Evolutionary conservation across 2,797 vertebrate genomes (phyloP), one percentile per base, ranked within the genome.

Genomic region (Chaenodraco wilsoni): DNA sequence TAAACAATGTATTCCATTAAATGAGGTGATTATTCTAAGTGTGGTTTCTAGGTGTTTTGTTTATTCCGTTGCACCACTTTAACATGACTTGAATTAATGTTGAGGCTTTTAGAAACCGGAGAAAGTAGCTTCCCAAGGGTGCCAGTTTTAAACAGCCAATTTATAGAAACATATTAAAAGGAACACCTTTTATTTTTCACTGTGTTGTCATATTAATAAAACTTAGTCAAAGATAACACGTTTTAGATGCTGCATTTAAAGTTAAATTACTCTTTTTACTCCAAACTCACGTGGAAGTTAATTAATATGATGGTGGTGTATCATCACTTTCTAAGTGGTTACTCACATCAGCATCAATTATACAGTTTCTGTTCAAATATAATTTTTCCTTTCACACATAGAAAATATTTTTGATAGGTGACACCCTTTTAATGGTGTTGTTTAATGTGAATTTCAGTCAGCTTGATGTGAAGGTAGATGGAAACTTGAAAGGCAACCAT

Each of bases 51-150:
- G 48, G 76, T 75, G 70, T 84, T 21, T 16, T 23, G 33, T 76
- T 80, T 74, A 48, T 69, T 60, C 14, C 60, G 58, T 31, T 69
- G 56, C 13, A 52, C 40, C 56, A 31, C 46, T 37, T 57, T 74
- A 86, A 74, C 74, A 76, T 60, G 54, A 84, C 74, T 79, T 37
- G 58, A 83, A 87, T 88, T 84, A 87, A 86, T 88, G 56, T 66
- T 5, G 11, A 59, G 52, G 65, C 51, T 71, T 69, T 74, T 49
- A 59, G 66, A 71, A 81, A 49, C 33, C 19, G 59, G 58, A 73
- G 72, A 72, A 78, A 55, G 62, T 6, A 74, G 61, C 21, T 13
- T 88, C 87, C 85, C 87, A 51, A 11, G 82, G 80, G 85, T 69
- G 37, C 12, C 13, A 14, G 55, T 60, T 65, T 44, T 70, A 78